Conservation (phyloP, 2,797 vertebrate genomes). For the Alauda arvensis region DNA sequence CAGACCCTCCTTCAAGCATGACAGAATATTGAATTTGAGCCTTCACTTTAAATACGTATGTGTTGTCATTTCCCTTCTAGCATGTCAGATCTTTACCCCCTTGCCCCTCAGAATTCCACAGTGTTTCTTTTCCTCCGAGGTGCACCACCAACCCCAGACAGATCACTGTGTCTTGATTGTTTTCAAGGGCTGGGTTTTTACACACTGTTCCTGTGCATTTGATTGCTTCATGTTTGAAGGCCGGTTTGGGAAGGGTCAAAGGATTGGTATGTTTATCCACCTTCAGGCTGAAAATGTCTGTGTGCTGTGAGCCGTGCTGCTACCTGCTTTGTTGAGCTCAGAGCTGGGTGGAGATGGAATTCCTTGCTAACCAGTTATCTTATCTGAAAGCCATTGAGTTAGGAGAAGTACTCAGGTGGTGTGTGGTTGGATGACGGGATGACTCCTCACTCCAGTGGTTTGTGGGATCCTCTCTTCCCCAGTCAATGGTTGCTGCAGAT, state of each 20-base stretch:
- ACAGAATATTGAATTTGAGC: background rate
- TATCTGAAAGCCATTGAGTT: conserved; percentile 2
- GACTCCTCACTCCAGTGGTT: background rate
- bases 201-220: background rate
- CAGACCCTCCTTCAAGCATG: background rate
- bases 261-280: background rate
- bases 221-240: background rate
- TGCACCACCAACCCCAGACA: background rate
- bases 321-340: background rate
- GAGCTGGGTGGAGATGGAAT: conserved; percentile 5
- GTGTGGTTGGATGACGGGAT: background rate
- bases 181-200: background rate
- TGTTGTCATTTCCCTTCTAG: background rate
- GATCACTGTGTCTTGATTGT: background rate
- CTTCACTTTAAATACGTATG: background rate
- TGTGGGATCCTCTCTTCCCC: background rate
- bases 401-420: background rate
- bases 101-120: background rate
- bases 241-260: background rate
- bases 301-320: background rate
- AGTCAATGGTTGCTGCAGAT: background rate
- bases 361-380: background rate
- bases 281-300: background rate
- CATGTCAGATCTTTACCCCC: background rate
- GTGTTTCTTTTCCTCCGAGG: background rate